Percentiles rank a stretch among this genome's conserved stretches.
Conservation (phyloP, 2,113 vertebrate species). For the Accipiter cooperii region DNA sequence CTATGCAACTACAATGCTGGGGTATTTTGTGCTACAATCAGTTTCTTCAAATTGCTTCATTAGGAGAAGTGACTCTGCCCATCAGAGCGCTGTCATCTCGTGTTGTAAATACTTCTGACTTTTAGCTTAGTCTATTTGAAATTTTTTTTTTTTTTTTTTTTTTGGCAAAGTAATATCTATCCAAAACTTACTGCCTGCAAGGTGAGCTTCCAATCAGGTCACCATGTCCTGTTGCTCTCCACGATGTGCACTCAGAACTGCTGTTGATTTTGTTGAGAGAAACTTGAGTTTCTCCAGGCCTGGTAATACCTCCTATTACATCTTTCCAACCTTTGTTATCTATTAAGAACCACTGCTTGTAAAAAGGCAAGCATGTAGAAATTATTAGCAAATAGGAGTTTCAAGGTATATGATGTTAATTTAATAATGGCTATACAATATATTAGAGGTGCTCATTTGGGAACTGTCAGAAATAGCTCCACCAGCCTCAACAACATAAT, state of each 20-base stretch:
- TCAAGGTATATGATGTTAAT: constrained; percentile 4
- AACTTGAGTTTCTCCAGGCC: not conserved
- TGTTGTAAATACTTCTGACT: not conserved
- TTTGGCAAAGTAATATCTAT: not conserved
- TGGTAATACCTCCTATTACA: not conserved
- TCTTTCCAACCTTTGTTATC: not conserved
- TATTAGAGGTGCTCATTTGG: constrained; percentile 2
- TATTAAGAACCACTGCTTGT: not conserved
- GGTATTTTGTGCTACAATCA: not conserved
- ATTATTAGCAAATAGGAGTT: constrained; percentile 7
- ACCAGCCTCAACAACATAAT: constrained; percentile 2
- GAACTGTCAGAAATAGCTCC: constrained; percentile 24
- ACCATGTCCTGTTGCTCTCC: not conserved
- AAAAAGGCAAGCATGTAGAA: not conserved
- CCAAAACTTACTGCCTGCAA: not conserved
- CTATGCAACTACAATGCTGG: rapidly evolving
- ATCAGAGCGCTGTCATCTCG: not conserved
- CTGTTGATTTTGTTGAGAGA: not conserved
- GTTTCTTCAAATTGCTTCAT: not conserved
- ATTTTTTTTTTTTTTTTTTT: not conserved
- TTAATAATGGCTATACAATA: constrained; percentile 28
- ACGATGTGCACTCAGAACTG: not conserved
- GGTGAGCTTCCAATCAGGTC: not conserved
- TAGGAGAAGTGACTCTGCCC: not conserved
- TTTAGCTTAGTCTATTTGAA: not conserved